Evolutionary conservation across 2,888 invertebrate species (phyloP), one percentile per base, ranked within the genome.

Genomic region (Herminia tarsipennalis): DNA sequence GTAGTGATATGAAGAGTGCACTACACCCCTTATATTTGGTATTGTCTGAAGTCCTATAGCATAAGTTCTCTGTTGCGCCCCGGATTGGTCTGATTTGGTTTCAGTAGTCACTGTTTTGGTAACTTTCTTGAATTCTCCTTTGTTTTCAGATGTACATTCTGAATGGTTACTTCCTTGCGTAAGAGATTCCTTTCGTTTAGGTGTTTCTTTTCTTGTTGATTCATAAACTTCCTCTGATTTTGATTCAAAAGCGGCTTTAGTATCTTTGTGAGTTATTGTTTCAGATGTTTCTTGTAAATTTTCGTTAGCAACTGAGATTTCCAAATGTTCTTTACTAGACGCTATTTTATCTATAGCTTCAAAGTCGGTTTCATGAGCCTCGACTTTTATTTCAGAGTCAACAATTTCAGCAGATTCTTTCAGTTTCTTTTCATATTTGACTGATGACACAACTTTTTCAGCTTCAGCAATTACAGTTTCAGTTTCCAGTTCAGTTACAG

Each of bases 41-140:
- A 91, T 88, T 1, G 86, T 85, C 60, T 90, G 83, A 13, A 83
- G 57, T 1, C 90, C 90, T 50, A 85, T 74, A 0, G 69, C 69
- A 29, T 78, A 88, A 6, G 81, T 76, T 54, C 76, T 79, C 43
- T 86, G 81, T 34, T 87, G 81, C 0, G 84, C 69, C 12, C 5
- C 37, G 2, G 25, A 38, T 20, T 28, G 51, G 3, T 51, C 48
- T 13, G 25, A 33, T 30, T 47, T 63, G 0, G 14, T 35, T 5
- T 20, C 38, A 10, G 34, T 24, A 2, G 41, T 43, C 4, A 21
- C 36, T 0, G 37, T 48, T 37, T 47, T 45, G 2, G 46, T 48
- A n/a, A 34, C 33, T 25, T 54, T 56, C 9, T 34, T 47, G 9
- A 35, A 48, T 9, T 59, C 46, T 4, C 14, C 16, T 28, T 40